Conservation (phyloP, 1,140 invertebrate genomes). For the Stenopsyche tienmushanensis region DNA sequence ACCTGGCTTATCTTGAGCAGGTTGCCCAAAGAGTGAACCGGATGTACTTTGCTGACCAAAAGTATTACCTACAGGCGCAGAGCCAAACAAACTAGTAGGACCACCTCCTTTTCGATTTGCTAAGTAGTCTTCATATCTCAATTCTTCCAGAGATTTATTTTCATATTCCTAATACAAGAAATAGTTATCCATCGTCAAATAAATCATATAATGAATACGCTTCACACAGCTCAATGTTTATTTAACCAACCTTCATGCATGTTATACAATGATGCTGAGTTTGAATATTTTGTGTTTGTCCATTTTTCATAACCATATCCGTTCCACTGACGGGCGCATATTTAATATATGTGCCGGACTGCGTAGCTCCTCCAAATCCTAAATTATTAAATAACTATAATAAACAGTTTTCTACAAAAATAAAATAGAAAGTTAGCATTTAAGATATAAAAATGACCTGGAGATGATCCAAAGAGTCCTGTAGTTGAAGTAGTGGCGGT, state of each 20-base stretch:
- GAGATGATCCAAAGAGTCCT: constrained; percentile 61
- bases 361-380: constrained; percentile 58
- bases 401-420: not conserved
- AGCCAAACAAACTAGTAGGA: constrained; percentile 35
- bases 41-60: constrained; percentile 28
- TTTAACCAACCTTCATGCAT: constrained; percentile 81
- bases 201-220: too few relatives aligned
- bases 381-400: constrained; percentile 13
- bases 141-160: constrained; percentile 88
- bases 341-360: constrained; percentile 77
- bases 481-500: constrained; percentile 52
- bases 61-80: constrained; percentile 7
- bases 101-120: constrained; percentile 80
- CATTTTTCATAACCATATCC: constrained; percentile 90
- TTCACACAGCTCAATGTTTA: too few relatives aligned
- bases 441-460: constrained; percentile 43
- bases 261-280: constrained; percentile 95
- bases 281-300: constrained; percentile 76
- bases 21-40: constrained; percentile 52
- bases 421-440: constrained; percentile 25
- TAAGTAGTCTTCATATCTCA: constrained; percentile 90
- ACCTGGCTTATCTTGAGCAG: constrained; percentile 42
- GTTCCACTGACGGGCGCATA: constrained; percentile 85
- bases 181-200: constrained; percentile 25
- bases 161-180: constrained; percentile 87